Evolutionary conservation across 2,888 invertebrate genomes (phyloP), one percentile per base, ranked within the genome.

Genomic region (Myopa tessellatipennis): DNA sequence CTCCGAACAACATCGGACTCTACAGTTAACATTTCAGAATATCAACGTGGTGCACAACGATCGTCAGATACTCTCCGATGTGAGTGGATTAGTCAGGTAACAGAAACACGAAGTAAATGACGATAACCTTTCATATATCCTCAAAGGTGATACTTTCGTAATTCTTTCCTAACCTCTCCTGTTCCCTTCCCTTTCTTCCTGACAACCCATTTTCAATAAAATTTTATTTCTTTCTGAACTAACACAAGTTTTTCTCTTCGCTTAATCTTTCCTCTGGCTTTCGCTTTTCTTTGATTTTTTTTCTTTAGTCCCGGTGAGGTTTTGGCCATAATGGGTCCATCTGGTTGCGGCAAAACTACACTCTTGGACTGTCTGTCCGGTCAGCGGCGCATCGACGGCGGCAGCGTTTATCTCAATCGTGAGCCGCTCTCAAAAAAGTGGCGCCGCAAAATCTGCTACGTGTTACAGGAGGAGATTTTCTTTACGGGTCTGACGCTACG

Each of bases 301-400:
- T 50, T 52, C 26, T 18, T 18, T 38, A 91, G 93, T 83, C 94
- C 94, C 26, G 95, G 95, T 72, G 93, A 95, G 86, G 91, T 95
- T 79, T 89, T 95, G 84, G 95, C 95, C 82, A 93, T 95, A 79
- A 95, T 95, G 94, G 95, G 95, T 81, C 95, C 95, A 55, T 94
- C 94, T 83, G 95, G 95, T 67, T 91, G 91, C 82, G 95, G 95
- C 52, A 95, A 95, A 90, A 95, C 95, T 16, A 95, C 95, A 36
- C 90, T 95, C 73, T 89, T 95, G 72, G 95, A 95, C 86, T 92
- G 93, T 79, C 90, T 95, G 77, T 93, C 94, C 80, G 95, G 95
- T 0, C 91, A 95, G 80, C 89, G 92, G 72, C 91, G 92, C 80
- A 89, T 93, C 76, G 92, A 93, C 83, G 91, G 92, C 75, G 95